A percentile compares a stretch with the other conserved stretches of the same genome.
Evolutionary conservation across 92 coral and sea anemone genomes (phyloP).

Genomic region (Ricordea florida): DNA sequence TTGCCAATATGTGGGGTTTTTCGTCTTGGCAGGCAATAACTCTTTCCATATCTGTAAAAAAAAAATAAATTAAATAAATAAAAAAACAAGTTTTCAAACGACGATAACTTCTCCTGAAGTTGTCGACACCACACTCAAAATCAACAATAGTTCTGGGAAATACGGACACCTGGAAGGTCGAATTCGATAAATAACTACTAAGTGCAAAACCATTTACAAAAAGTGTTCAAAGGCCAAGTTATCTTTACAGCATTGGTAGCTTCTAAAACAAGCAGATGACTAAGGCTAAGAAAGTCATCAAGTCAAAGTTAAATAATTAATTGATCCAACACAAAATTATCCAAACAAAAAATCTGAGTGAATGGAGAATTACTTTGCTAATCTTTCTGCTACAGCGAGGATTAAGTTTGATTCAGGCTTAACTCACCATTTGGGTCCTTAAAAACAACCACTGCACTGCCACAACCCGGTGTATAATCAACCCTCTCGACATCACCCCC

Average conservation of each 20-base stretch:
- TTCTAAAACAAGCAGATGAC: too few relatives aligned
- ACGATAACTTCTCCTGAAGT: neutral
- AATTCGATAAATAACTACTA: too few relatives aligned
- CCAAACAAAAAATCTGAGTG: too few relatives aligned
- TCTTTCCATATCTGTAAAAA: conserved; percentile 30
- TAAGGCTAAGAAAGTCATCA: too few relatives aligned
- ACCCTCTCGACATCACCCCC: conserved; percentile 68
- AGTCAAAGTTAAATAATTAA: too few relatives aligned
- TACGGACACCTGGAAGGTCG: too few relatives aligned
- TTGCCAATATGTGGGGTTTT: conserved; percentile 26
- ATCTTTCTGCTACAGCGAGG: neutral
- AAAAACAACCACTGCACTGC: conserved; percentile 70
- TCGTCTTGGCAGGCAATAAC: neutral
- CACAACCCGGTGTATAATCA: conserved; percentile 29
- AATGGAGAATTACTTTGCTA: neutral
- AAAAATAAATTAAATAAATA: too few relatives aligned
- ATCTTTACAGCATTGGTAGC: too few relatives aligned
- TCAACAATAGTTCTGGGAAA: too few relatives aligned
- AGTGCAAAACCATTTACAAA: too few relatives aligned
- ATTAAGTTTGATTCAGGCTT: neutral
- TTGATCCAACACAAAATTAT: too few relatives aligned
- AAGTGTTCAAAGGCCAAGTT: too few relatives aligned
- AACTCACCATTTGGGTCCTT: conserved; percentile 57
- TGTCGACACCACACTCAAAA: neutral
- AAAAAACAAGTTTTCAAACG: neutral